Evolutionary conservation across 2,113 vertebrate genomes (phyloP).

Genomic region (Hypocryptadius cinnamomeus): DNA sequence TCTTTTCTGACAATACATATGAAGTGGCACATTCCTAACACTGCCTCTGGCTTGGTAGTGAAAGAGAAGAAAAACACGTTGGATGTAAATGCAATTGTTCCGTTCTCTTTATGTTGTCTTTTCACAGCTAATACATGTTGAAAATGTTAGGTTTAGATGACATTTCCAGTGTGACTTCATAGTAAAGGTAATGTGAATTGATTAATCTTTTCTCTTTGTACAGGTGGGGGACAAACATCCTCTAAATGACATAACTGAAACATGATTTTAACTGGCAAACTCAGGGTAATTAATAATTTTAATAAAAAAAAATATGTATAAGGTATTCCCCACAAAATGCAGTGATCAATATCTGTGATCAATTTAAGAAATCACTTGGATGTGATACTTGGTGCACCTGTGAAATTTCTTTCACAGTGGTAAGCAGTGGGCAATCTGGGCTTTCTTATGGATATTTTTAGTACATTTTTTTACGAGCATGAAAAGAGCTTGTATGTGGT

Average conservation of each 20-base stretch:
- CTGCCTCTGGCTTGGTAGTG: background rate
- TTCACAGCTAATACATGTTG: background rate
- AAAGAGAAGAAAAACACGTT: background rate
- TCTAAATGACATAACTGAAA: background rate
- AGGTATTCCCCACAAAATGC: background rate
- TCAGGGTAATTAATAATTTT: background rate
- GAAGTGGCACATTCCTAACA: slow-evolving; percentile 27
- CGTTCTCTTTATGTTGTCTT: fast-evolving
- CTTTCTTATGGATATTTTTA: background rate
- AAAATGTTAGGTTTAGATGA: background rate
- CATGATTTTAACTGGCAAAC: background rate
- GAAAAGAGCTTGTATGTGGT: background rate
- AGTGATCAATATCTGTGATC: background rate
- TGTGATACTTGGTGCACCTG: background rate
- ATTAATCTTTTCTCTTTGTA: background rate
- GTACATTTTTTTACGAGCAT: background rate
- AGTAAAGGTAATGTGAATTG: background rate
- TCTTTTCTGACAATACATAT: slow-evolving; percentile 22
- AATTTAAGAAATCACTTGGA: background rate
- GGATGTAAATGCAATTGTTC: background rate
- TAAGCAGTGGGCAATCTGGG: background rate
- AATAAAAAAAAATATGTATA: background rate
- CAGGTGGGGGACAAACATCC: background rate
- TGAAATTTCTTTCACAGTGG: background rate
- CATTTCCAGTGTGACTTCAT: background rate